Evolutionary conservation across 1,140 invertebrate species (phyloP).

Genomic region (Anastatus disparis): DNA sequence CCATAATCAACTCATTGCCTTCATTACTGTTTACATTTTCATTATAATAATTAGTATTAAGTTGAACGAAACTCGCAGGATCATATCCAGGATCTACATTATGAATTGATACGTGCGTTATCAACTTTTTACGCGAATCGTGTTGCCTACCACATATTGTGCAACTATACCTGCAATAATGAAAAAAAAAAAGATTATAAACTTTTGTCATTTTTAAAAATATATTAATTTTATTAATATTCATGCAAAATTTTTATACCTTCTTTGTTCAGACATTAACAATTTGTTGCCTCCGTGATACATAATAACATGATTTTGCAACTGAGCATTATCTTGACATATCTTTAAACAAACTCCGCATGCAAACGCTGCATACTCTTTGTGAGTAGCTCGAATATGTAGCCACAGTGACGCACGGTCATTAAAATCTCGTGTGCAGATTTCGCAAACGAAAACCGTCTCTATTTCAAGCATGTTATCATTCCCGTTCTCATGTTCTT

Average conservation of each 20-base stretch:
- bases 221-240: too few species aligned
- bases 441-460: conserved; percentile 67
- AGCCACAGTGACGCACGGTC: conserved; percentile 69
- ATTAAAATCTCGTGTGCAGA: conserved; percentile 67
- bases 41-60: conserved; percentile 65
- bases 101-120: conserved; percentile 71
- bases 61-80: conserved; percentile 67
- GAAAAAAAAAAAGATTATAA: not conserved
- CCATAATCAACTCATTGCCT: conserved; percentile 54
- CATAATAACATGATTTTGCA: conserved; percentile 67
- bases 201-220: not conserved
- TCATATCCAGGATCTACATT: conserved; percentile 66
- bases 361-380: conserved; percentile 68
- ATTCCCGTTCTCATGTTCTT: conserved; percentile 50
- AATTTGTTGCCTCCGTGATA: conserved; percentile 64
- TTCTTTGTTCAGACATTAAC: conserved; percentile 58
- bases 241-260: conserved; percentile 48
- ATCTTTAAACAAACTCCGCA: conserved; percentile 72
- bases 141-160: conserved; percentile 72
- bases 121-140: conserved; percentile 69
- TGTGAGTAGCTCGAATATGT: conserved; percentile 70
- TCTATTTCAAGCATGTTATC: conserved; percentile 60
- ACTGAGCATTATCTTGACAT: conserved; percentile 64
- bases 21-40: conserved; percentile 56
- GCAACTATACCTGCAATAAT: conserved; percentile 58